These are phyloP conservation scores for Macrocentrus cingulum DNA, from an alignment of 1,140 invertebrate species.

Conservation along the genomic window DNA sequence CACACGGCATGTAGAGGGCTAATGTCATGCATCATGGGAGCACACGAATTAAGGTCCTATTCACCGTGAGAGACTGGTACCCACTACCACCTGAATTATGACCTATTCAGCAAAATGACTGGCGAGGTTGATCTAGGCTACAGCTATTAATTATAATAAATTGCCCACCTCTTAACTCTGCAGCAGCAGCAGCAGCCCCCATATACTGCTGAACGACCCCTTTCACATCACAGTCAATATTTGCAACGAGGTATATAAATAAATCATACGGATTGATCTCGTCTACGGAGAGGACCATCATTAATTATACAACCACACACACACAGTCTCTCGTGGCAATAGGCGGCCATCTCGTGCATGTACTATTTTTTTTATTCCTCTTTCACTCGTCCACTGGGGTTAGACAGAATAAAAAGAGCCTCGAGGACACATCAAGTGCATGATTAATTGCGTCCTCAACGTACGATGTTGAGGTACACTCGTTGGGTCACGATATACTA, in stretches of 20 bases:
- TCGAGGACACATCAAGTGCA: conserved; percentile 22
- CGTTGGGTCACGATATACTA: no score
- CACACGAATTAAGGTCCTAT: conserved; percentile 49
- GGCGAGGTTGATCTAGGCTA: conserved; percentile 24
- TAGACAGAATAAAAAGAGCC: conserved; percentile 7
- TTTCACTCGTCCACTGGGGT: neutral
- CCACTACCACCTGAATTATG: conserved; percentile 47
- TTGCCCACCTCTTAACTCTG: conserved; percentile 16
- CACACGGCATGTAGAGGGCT: conserved; percentile 1
- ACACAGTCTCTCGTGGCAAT: neutral
- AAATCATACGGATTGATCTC: conserved; percentile 37
- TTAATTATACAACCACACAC: conserved; percentile 26
- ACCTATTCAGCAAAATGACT: conserved; percentile 44
- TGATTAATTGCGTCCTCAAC: conserved; percentile 22
- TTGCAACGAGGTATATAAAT: conserved; percentile 43
- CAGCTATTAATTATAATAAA: conserved; percentile 50
- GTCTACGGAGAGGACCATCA: conserved; percentile 14
- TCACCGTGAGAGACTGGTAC: conserved; percentile 42
- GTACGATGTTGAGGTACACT: neutral
- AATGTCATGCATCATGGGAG: conserved; percentile 31
- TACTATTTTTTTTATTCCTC: neutral
- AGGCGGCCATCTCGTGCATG: neutral
- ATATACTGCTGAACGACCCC: no score
- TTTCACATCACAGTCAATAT: conserved; percentile 43
- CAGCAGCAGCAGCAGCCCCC: no score